Evolutionary conservation across 2,113 vertebrate genomes (phyloP).

Genomic region (Anhinga anhinga): DNA sequence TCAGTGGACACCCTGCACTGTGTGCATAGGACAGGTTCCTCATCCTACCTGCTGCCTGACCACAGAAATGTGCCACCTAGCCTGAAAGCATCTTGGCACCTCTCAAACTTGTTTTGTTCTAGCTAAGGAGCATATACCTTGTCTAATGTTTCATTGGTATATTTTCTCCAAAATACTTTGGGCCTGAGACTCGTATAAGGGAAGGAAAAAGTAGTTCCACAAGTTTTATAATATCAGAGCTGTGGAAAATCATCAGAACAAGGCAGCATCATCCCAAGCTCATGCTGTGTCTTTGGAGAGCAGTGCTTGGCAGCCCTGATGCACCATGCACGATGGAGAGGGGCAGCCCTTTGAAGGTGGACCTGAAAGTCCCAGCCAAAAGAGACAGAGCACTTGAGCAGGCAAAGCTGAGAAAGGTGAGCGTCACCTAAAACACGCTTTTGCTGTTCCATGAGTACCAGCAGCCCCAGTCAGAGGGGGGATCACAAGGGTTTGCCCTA

Average conservation of each 20-base stretch:
- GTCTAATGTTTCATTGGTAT: not conserved
- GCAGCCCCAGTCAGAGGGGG: not conserved
- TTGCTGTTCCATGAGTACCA: not conserved
- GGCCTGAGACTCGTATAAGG: too few species aligned
- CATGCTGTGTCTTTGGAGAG: accelerated
- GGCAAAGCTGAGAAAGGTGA: not conserved
- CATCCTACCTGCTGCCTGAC: not conserved
- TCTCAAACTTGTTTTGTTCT: not conserved
- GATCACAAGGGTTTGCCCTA: not conserved
- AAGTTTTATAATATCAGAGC: not conserved
- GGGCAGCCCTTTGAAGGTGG: not conserved
- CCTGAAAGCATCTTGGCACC: not conserved
- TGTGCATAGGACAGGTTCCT: not conserved
- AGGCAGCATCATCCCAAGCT: not conserved
- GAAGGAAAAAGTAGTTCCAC: not conserved
- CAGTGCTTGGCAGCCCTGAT: not conserved
- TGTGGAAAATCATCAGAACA: not conserved
- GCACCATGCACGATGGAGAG: not conserved
- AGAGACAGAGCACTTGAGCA: not conserved
- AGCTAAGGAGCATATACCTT: not conserved
- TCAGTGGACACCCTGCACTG: not conserved
- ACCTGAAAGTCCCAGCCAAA: accelerated
- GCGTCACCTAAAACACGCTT: accelerated
- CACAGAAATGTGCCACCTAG: not conserved
- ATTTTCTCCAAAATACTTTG: not conserved